A percentile compares a stretch with the other conserved stretches of the same genome.
phyloP scores from a whole-genome alignment of 2,888 invertebrate species.

The Vesta saturnalis region DNA sequence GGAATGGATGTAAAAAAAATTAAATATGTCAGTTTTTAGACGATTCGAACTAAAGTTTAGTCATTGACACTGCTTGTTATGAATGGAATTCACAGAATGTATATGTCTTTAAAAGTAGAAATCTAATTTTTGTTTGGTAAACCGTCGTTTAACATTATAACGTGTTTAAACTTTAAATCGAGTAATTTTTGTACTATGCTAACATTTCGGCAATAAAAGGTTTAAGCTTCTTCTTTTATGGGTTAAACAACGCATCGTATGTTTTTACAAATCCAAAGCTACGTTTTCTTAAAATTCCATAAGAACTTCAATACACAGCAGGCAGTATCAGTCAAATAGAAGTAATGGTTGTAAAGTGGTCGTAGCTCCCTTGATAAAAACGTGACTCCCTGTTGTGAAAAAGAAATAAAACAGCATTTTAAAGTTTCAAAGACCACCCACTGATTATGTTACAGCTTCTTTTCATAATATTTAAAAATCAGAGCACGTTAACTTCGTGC shows the following conservation, averaged over 20 bases:
- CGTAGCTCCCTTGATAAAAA: slow-evolving; percentile 25
- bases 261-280: slow-evolving; percentile 5
- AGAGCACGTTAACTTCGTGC: slow-evolving; percentile 31
- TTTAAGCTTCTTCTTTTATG: background rate
- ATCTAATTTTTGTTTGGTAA: too few species aligned
- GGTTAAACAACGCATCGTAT: background rate
- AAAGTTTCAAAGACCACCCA: slow-evolving; percentile 34
- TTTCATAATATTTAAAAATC: slow-evolving; percentile 34
- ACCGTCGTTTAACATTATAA: background rate
- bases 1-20: too few species aligned
- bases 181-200: background rate
- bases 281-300: background rate
- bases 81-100: too few species aligned
- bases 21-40: too few species aligned
- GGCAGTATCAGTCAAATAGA: slow-evolving; percentile 22
- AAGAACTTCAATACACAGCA: slow-evolving; percentile 16
- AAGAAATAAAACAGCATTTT: slow-evolving; percentile 27
- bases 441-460: slow-evolving; percentile 29
- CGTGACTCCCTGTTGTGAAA: slow-evolving; percentile 24
- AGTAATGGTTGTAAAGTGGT: slow-evolving; percentile 24
- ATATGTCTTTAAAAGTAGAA: too few species aligned
- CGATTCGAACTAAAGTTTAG: too few species aligned
- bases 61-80: too few species aligned
- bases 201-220: background rate
- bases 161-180: background rate